These are phyloP conservation scores for Myotis vivesi DNA, from an alignment of 2,797 vertebrate species.

Conservation along the genomic window DNA sequence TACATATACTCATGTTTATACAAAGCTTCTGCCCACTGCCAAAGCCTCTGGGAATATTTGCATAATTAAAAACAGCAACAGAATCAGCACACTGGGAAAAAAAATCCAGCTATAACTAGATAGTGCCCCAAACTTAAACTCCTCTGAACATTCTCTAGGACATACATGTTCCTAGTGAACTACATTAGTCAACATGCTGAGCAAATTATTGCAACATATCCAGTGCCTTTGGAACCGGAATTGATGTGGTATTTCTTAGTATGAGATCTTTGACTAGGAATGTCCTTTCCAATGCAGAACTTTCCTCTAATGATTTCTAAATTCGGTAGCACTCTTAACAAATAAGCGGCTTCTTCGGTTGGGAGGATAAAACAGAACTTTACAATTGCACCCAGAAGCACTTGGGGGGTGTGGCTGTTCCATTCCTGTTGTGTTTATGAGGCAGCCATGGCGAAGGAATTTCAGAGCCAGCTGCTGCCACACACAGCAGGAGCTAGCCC, in stretches of 20 bases:
- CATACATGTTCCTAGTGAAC: not conserved
- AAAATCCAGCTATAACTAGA: not conserved
- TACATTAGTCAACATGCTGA: not conserved
- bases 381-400: not conserved
- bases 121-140: not conserved
- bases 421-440: not conserved
- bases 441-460: not conserved
- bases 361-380: not conserved
- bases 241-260: not conserved
- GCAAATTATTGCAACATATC: not conserved
- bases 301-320: constrained; percentile 13
- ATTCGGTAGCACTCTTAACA: not conserved
- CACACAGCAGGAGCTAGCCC: not conserved
- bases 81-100: not conserved
- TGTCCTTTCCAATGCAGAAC: not conserved
- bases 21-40: constrained; percentile 36
- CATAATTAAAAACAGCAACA: constrained; percentile 67
- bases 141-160: not conserved
- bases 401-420: not conserved
- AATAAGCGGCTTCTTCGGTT: not conserved
- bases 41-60: constrained; percentile 30
- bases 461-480: not conserved
- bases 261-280: not conserved
- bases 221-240: not conserved
- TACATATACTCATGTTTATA: not conserved